Evolutionary conservation across 1,140 invertebrate species (phyloP).

Genomic region (Medauroidea extradentata): DNA sequence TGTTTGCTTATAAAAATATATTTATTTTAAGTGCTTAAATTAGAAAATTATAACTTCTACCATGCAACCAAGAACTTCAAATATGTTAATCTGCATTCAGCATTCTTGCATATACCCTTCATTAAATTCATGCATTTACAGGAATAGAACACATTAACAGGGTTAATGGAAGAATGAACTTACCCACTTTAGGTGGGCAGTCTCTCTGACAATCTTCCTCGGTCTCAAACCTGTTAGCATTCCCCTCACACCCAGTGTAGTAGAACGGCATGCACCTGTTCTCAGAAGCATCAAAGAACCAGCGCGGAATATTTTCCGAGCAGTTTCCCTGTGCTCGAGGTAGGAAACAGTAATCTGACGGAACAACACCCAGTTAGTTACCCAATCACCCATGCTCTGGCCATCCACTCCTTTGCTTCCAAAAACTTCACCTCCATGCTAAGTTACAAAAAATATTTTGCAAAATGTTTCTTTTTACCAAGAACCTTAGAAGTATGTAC

Average conservation of each 20-base stretch:
- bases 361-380: neutral
- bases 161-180: conserved; percentile 43
- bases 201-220: conserved; percentile 70
- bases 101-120: no score
- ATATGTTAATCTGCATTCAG: no score
- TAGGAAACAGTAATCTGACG: conserved; percentile 70
- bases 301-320: conserved; percentile 61
- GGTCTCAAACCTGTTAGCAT: conserved; percentile 79
- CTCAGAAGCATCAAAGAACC: conserved; percentile 67
- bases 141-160: neutral
- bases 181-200: conserved; percentile 76
- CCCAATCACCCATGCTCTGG: neutral
- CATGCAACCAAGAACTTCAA: no score
- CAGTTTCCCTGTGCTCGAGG: conserved; percentile 77
- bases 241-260: conserved; percentile 88
- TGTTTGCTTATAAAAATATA: no score
- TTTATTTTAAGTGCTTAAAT: no score
- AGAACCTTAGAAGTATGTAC: no score
- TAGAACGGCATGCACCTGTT: conserved; percentile 92
- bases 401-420: no score
- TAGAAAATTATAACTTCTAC: no score
- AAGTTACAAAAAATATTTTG: no score
- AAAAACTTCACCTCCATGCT: no score
- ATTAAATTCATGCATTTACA: no score
- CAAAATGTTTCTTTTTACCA: no score